Conservation (phyloP, 2,797 vertebrate genomes). For the Hipposideros larvatus region DNA sequence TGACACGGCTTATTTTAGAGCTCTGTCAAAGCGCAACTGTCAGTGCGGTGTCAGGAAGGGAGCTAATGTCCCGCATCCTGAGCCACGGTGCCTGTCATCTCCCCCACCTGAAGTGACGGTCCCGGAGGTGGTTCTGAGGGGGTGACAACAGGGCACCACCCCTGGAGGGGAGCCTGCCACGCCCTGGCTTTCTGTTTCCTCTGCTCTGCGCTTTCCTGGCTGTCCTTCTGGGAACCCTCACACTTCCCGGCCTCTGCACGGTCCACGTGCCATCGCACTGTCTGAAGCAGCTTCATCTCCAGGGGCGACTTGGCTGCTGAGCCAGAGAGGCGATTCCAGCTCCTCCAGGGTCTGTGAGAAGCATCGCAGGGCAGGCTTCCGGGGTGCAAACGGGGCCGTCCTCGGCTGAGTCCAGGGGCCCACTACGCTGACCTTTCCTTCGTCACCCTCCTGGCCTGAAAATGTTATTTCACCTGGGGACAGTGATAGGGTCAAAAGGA, state of each 20-base stretch:
- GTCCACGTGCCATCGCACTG: rapidly evolving
- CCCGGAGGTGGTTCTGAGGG: constrained; percentile 74
- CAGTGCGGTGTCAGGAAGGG: constrained; percentile 54
- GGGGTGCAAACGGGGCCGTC: rapidly evolving
- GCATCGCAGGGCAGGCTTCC: rapidly evolving
- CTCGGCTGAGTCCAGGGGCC: neutral
- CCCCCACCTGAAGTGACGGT: constrained; percentile 40
- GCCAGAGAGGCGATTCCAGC: rapidly evolving
- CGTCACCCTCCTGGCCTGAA: neutral
- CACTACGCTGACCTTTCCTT: rapidly evolving
- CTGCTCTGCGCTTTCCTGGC: neutral
- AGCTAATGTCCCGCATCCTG: neutral
- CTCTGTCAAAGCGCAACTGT: constrained; percentile 73
- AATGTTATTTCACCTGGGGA: rapidly evolving
- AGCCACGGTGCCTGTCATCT: constrained; percentile 33
- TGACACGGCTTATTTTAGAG: constrained; percentile 73
- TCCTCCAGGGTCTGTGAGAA: rapidly evolving
- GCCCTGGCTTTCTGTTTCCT: neutral
- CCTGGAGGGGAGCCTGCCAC: neutral
- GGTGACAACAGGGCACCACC: neutral
- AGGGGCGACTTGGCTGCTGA: rapidly evolving
- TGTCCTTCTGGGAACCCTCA: neutral
- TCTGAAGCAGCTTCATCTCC: rapidly evolving
- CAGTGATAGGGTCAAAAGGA: rapidly evolving
- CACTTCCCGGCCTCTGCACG: neutral